A percentile compares a stretch with the other conserved stretches of the same genome.
These are phyloP conservation scores for Microcebus tavaratra DNA, from an alignment of 2,113 vertebrate species.

Conservation along the genomic window DNA sequence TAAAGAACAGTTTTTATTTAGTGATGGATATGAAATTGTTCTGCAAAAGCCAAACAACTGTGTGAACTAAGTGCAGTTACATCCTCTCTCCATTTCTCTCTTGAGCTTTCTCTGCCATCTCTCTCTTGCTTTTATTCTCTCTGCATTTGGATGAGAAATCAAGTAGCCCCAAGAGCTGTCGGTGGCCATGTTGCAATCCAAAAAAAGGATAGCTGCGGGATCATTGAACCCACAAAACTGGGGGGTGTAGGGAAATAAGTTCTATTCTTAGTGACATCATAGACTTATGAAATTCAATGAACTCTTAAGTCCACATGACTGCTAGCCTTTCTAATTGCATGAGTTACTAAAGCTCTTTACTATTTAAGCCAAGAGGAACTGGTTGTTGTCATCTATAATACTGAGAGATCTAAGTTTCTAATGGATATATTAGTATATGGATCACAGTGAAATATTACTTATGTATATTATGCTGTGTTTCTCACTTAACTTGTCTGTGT, in stretches of 20 bases:
- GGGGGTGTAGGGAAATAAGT: background rate
- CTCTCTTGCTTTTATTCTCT: background rate
- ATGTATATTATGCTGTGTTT: background rate
- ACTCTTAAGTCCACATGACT: background rate
- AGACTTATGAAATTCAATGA: background rate
- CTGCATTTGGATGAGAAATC: background rate
- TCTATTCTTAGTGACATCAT: background rate
- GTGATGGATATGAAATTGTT: background rate
- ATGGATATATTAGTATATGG: fast-evolving
- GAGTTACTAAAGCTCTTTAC: background rate
- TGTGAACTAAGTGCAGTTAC: background rate
- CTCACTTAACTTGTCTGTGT: background rate
- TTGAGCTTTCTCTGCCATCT: background rate
- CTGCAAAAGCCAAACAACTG: background rate
- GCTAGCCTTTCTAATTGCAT: background rate
- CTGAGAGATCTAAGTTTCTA: background rate
- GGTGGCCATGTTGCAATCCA: background rate
- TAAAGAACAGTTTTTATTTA: background rate
- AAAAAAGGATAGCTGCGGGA: background rate
- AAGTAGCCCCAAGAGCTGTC: background rate
- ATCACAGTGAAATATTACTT: background rate
- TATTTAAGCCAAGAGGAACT: background rate
- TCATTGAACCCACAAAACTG: background rate
- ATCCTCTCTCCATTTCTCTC: background rate
- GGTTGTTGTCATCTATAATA: background rate